Evolutionary conservation across 2,888 invertebrate species (phyloP), one percentile per base, ranked within the genome.

Genomic region (Drosophila neutralis): DNA sequence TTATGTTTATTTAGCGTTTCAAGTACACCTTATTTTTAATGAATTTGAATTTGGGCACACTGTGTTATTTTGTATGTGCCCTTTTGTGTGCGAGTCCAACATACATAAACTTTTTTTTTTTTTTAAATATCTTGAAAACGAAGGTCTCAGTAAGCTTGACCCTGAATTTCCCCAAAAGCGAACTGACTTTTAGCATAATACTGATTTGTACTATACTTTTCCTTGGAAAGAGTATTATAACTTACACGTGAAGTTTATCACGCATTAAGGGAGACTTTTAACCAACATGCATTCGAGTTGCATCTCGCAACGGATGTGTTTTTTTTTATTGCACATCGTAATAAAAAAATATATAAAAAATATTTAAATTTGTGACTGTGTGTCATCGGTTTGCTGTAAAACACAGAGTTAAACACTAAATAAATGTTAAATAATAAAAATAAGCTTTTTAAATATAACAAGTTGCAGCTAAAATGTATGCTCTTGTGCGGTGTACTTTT

Each of bases 1-100:
- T 82, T 65, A 63, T 82, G 69, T 68, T 73, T 68, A 68, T 51
- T 56, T 49, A 38, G 31, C 31, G 42, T n/a, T 42, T 42, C n/a
- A 42, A 42, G 13, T 13, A 21, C 21, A 42, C 21, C 42, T 42
- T 21, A n/a, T 21, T 42, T 42, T 42, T 15, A 15, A 36, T 24
- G 24, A 24, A 15, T 36, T 15, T 15, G 6, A 36, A 15, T 36
- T 36, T 36, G 36, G 6, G 36, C 36, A 36, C 36, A 36, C 5
- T 6, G 36, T 36, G 36, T 2, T 36, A 36, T 15, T 36, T 36
- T 35, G 35, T 10, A 33, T 10, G 33, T 33, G 33, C 0, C 10
- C 33, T 33, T 33, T 33, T 33, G 33, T 33, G 10, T 33, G 8
- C 38, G n/a, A 38, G n/a, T 38, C 38, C n/a, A n/a, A 38, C n/a